These are phyloP conservation scores for Callosobruchus maculatus DNA, from an alignment of 2,888 invertebrate species.

Conservation along the genomic window DNA sequence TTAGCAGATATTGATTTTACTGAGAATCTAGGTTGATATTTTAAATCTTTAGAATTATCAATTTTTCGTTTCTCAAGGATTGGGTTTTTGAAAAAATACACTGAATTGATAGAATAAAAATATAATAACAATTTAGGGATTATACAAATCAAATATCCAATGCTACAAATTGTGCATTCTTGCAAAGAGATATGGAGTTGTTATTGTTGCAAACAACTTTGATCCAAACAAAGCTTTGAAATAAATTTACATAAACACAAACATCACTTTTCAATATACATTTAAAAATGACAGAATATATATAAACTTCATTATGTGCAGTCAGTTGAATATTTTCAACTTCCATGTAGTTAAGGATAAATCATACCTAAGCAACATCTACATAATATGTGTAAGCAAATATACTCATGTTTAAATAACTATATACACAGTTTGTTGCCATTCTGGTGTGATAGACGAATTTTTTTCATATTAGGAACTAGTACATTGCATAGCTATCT, in stretches of 20 bases:
- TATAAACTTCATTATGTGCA: neutral
- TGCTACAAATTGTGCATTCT: neutral
- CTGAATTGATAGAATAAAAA: neutral
- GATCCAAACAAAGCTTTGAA: neutral
- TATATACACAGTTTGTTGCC: neutral
- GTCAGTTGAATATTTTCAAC: neutral
- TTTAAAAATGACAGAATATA: neutral
- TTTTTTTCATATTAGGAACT: neutral
- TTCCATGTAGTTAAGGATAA: neutral
- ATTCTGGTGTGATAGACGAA: neutral
- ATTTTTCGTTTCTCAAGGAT: too few species aligned
- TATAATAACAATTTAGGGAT: neutral
- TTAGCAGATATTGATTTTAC: too few species aligned
- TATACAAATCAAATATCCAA: neutral
- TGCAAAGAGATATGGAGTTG: neutral
- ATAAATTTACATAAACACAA: neutral
- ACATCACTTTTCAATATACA: neutral
- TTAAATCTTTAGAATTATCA: too few species aligned
- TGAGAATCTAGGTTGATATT: too few species aligned
- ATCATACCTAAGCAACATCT: neutral
- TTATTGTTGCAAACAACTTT: neutral
- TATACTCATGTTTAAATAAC: neutral
- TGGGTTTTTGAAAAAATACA: neutral
- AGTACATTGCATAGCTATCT: neutral
- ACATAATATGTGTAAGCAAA: neutral